A percentile compares a stretch with the other conserved stretches of the same genome.
phyloP scores from a whole-genome alignment of 2,113 vertebrate genomes.

The Promerops cafer region DNA sequence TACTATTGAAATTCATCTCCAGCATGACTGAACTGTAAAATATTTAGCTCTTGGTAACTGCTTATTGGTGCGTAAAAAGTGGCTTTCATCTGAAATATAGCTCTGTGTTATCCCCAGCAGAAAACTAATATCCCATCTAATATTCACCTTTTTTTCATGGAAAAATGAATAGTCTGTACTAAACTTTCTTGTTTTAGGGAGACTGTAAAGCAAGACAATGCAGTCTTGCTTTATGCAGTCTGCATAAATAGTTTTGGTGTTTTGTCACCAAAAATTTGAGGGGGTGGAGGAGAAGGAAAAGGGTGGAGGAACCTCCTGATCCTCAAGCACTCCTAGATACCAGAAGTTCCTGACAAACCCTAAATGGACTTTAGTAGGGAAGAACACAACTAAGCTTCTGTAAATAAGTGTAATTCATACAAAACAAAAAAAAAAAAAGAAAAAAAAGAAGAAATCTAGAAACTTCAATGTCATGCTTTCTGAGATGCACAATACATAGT shows the following conservation, averaged over 20 bases:
- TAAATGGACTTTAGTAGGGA: neutral
- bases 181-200: neutral
- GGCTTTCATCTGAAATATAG: neutral
- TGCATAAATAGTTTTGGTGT: neutral
- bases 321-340: neutral
- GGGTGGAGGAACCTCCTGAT: neutral
- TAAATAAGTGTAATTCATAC: neutral
- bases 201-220: neutral
- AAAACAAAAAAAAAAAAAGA: neutral
- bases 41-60: neutral
- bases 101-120: neutral
- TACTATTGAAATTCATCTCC: neutral
- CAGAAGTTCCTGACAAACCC: neutral
- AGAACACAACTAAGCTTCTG: neutral
- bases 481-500: neutral
- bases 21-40: neutral
- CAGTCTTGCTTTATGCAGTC: neutral
- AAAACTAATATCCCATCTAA: neutral
- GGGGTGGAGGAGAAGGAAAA: neutral
- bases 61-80: neutral
- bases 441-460: neutral
- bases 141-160: neutral
- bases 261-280: constrained; percentile 4
- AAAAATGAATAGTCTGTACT: neutral
- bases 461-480: neutral